A percentile compares a stretch with the other conserved stretches of the same genome.
Evolutionary conservation across 2,797 vertebrate species (phyloP).

Genomic region (Enteromius treurensis): DNA sequence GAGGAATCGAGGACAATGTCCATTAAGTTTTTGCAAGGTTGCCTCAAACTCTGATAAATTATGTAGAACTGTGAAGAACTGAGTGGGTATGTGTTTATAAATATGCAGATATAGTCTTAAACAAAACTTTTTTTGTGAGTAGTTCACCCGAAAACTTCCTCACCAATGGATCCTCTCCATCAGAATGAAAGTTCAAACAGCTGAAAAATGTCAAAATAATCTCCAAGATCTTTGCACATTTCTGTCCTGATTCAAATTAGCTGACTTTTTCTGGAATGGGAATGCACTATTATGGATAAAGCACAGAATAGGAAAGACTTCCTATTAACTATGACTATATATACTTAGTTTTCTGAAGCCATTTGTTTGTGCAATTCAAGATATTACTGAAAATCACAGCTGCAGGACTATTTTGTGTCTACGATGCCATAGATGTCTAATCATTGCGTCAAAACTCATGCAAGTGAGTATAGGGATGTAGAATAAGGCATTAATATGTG

Average conservation of each 20-base stretch:
- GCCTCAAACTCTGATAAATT: slow-evolving; percentile 10
- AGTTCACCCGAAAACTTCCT: background rate
- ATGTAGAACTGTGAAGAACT: background rate
- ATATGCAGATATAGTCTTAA: background rate
- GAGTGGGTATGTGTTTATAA: background rate
- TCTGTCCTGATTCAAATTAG: background rate
- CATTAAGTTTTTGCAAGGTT: background rate
- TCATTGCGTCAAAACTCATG: too few relatives aligned
- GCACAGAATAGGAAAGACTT: too few relatives aligned
- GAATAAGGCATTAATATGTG: too few relatives aligned
- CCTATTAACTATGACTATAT: too few relatives aligned
- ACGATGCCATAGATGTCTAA: too few relatives aligned
- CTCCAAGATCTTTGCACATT: background rate
- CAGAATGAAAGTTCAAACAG: background rate
- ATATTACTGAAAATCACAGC: too few relatives aligned
- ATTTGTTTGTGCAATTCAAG: too few relatives aligned
- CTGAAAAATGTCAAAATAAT: background rate
- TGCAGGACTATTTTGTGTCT: too few relatives aligned
- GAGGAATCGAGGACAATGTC: background rate
- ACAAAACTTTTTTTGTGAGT: background rate
- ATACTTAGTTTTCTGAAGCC: too few relatives aligned
- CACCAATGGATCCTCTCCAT: background rate
- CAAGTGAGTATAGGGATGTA: too few relatives aligned
- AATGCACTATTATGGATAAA: background rate
- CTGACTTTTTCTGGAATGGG: background rate